Evolutionary conservation across 2,113 vertebrate genomes (phyloP), one percentile per base, ranked within the genome.

Genomic region (Cheirogaleus medius): DNA sequence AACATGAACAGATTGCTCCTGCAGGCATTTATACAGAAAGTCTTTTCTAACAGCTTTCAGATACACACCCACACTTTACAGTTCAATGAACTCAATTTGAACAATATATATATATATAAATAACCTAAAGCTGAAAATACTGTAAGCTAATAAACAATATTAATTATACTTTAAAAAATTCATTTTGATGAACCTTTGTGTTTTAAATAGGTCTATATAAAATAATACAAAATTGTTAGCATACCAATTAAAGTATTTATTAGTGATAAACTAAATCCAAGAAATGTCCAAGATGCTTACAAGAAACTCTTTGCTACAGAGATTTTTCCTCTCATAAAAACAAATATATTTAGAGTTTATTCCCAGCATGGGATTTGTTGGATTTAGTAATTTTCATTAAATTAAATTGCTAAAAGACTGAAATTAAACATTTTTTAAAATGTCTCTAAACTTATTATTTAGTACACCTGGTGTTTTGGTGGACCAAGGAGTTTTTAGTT

Each of bases 1-100:
- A 78, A 96, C 37, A 84, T 20, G 52, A 95, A 91, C 87, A 97
- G 93, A 92, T 86, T 97, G 32, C 7, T 82, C 18, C n/a, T 86
- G 42, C n/a, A 82, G 6, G 49, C 58, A 83, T 82, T 89, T 54
- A 73, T 88, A 54, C 34, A 80, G 54, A 91, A 98, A 90, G 3
- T 8, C 39, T 94, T 78, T 92, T 87, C 82, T 84, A 85, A 49
- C 58, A 83, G 27, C 25, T 44, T 32, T 84, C 64, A n/a, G 25
- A 85, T 56, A 60, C 8, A 84, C 44, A 78, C 76, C n/a, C 76
- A 90, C 88, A 88, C 17, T 94, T 93, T 17, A 68, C 14, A 85
- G 25, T 92, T 94, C 74, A 68, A 2, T 87, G 64, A 82, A 68
- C 42, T 92, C 47, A 87, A 52, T 74, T 88, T 66, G 58, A 95